Evolutionary conservation across 1,140 invertebrate genomes (phyloP), one percentile per base, ranked within the genome.

Genomic region (Bombus picipes): DNA sequence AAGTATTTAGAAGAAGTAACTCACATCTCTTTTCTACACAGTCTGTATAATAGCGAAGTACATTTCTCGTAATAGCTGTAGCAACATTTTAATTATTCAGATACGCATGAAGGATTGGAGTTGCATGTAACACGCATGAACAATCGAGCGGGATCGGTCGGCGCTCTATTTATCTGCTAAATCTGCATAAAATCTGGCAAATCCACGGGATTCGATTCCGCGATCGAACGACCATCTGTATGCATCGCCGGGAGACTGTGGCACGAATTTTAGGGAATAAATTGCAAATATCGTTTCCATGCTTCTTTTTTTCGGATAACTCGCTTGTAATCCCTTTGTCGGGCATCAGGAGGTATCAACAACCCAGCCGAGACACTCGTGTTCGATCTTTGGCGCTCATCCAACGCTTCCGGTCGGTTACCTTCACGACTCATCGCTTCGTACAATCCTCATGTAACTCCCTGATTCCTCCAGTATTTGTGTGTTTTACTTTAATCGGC

Each of bases 331-430:
- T 86, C 73, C 79, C 70, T 85, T 87, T 85, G 77, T 74, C 72
- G 78, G 47, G 74, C 41, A 78, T 77, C 81, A 70, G 65, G 32
- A 68, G 66, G 80, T 62, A 86, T 85, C 85, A 78, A 90, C 84
- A 87, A 87, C 65, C 39, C 39, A 37, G 65, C 41, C 71, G 87
- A 87, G 88, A 83, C 82, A 76, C 82, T 71, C 66, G 85, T 76
- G 53, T 77, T 83, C 85, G 74, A 83, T 85, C 80, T 81, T 90
- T 90, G 89, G 89, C 87, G 79, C 81, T 82, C 77, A 83, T 89
- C 89, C 89, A 90, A 78, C 80, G 68, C 75, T 90, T 90, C 87
- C 89, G 79, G 83, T 87, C 81, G 75, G 80, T 41, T 87, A 81
- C 71, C 74, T 85, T 82, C 77, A 81, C 89, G 85, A 89, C 81